Conservation (phyloP, 2,113 vertebrate species). For the Amphilophus citrinellus region DNA sequence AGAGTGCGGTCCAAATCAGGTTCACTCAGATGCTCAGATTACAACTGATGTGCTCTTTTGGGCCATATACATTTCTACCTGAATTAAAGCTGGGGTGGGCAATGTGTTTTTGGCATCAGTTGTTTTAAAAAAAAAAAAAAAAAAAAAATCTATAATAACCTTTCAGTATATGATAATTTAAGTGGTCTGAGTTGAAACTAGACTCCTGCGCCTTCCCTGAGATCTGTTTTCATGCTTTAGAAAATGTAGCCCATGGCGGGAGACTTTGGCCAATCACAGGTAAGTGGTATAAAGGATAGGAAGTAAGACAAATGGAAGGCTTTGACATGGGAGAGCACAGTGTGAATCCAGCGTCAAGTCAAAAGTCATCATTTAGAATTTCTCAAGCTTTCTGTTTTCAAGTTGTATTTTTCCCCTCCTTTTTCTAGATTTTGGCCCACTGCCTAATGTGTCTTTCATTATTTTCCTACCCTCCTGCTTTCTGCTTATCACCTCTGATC, state of each 20-base stretch:
- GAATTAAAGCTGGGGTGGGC: slow-evolving; percentile 32
- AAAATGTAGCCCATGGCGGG: not conserved
- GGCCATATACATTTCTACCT: slow-evolving; percentile 39
- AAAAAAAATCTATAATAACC: not conserved
- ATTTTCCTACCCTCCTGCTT: not conserved
- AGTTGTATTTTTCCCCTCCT: not conserved
- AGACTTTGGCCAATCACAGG: not conserved
- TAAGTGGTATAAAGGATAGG: not conserved
- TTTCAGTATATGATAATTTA: not conserved
- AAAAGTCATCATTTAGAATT: not conserved
- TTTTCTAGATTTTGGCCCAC: not conserved
- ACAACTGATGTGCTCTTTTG: slow-evolving; percentile 56
- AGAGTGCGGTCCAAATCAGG: slow-evolving; percentile 33
- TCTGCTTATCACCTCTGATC: slow-evolving; percentile 35
- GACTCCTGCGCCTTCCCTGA: not conserved
- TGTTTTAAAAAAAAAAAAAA: not conserved
- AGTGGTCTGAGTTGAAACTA: slow-evolving; percentile 5
- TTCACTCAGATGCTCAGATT: slow-evolving; percentile 59
- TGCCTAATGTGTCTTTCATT: not conserved
- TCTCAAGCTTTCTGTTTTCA: not conserved
- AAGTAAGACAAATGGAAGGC: not conserved
- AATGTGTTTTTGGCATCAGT: not conserved
- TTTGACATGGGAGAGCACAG: not conserved
- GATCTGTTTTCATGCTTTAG: slow-evolving; percentile 4
- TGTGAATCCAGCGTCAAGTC: not conserved